Percentiles rank a stretch among this genome's conserved stretches.
These are phyloP conservation scores for Mustela nigripes DNA, from an alignment of 2,113 vertebrate species.

Conservation along the genomic window DNA sequence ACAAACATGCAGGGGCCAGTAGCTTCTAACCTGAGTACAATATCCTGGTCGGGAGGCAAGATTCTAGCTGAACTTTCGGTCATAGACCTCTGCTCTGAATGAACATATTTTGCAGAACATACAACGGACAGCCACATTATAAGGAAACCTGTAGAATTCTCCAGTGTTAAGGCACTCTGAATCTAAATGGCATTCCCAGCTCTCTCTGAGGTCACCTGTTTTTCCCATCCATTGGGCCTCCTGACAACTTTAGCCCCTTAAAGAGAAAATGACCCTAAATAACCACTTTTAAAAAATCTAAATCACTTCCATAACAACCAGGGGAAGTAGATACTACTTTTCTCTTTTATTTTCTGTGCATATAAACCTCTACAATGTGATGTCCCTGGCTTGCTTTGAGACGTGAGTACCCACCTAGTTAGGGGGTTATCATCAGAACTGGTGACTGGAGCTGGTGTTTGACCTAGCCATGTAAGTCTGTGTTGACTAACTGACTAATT, in stretches of 20 bases:
- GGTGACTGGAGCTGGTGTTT: background rate
- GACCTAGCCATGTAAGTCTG: background rate
- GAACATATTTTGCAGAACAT: background rate
- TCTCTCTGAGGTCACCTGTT: background rate
- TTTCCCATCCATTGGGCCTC: background rate
- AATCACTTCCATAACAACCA: background rate
- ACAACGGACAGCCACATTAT: background rate
- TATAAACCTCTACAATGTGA: background rate
- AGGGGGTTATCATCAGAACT: background rate
- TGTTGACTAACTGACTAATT: background rate
- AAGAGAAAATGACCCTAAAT: background rate
- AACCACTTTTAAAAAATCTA: background rate
- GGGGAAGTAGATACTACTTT: background rate
- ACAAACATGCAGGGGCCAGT: background rate
- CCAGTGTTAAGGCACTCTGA: background rate
- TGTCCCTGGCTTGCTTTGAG: background rate
- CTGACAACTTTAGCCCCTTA: background rate
- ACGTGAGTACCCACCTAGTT: background rate
- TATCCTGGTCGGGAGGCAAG: background rate
- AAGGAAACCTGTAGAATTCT: background rate
- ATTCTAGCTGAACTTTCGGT: background rate
- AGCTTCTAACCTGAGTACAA: background rate
- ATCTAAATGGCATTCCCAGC: background rate
- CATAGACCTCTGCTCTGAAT: conserved; percentile 50
- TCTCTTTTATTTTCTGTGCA: background rate